phyloP scores from a whole-genome alignment of 1,140 invertebrate genomes.

The Scaptomyza montana region DNA sequence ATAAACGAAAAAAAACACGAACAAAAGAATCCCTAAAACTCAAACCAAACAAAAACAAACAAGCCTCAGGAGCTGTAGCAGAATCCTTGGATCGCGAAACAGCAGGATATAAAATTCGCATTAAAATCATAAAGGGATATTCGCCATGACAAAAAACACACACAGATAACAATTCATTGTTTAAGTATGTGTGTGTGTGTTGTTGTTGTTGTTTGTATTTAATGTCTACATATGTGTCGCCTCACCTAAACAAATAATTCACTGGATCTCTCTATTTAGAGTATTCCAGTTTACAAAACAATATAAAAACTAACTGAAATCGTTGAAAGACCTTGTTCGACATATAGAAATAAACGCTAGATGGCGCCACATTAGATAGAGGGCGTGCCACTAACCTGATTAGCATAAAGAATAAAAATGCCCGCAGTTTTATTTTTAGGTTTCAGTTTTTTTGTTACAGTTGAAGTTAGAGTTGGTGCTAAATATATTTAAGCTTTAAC shows the following conservation, averaged over 20 bases:
- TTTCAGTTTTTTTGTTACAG: slow-evolving; percentile 27
- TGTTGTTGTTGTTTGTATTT: slow-evolving; percentile 39
- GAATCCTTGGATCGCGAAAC: slow-evolving; percentile 24
- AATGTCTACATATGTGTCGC: slow-evolving; percentile 33
- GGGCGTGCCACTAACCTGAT: slow-evolving; percentile 74
- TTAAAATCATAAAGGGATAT: slow-evolving; percentile 67
- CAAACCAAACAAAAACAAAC: slow-evolving; percentile 16
- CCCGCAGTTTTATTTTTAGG: slow-evolving; percentile 59
- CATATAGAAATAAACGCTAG: slow-evolving; percentile 25
- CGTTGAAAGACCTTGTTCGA: slow-evolving; percentile 26
- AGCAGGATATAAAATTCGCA: slow-evolving; percentile 58
- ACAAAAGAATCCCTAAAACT: slow-evolving; percentile 24
- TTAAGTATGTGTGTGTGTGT: slow-evolving; percentile 21
- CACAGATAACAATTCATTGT: slow-evolving; percentile 33
- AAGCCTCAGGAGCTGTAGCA: slow-evolving; percentile 9
- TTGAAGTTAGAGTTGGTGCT: slow-evolving; percentile 15
- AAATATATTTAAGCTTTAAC: slow-evolving; percentile 43
- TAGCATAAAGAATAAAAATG: slow-evolving; percentile 60
- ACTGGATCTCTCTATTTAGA: slow-evolving; percentile 7
- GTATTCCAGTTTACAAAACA: slow-evolving; percentile 2
- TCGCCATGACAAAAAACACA: slow-evolving; percentile 32
- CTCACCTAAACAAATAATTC: slow-evolving; percentile 65
- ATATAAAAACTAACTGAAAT: slow-evolving; percentile 21
- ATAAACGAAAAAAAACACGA: no score
- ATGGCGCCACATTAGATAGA: slow-evolving; percentile 12